Conservation (phyloP, 2,888 invertebrate species). For the Acanthopleura granulata region DNA sequence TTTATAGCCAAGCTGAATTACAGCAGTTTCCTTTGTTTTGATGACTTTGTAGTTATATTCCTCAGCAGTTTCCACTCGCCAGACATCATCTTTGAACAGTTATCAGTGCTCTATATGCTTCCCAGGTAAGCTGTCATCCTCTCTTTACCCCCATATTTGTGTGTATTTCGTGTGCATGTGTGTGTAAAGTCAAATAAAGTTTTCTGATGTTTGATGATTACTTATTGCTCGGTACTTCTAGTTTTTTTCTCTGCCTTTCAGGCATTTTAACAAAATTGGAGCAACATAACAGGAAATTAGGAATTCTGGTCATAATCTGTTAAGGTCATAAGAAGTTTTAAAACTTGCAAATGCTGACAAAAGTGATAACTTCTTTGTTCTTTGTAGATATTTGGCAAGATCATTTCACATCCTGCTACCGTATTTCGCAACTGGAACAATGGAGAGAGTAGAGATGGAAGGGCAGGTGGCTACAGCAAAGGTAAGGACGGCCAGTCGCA, state of each 20-base stretch:
- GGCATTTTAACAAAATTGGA: too few species aligned
- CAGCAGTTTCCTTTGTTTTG: neutral
- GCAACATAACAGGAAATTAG: too few species aligned
- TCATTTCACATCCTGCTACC: constrained; percentile 70
- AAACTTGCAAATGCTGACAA: neutral
- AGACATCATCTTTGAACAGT: constrained; percentile 69
- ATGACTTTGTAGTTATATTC: constrained; percentile 65
- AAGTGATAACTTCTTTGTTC: neutral
- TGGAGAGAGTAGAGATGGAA: constrained; percentile 70
- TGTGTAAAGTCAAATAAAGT: too few species aligned
- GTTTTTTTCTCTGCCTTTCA: too few species aligned
- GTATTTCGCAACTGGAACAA: constrained; percentile 70
- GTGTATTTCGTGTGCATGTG: too few species aligned
- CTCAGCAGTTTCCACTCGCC: constrained; percentile 69
- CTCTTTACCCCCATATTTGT: too few species aligned
- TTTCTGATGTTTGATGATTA: too few species aligned
- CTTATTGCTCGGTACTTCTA: too few species aligned
- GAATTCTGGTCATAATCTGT: too few species aligned
- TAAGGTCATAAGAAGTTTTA: neutral
- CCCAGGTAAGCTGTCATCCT: constrained; percentile 68
- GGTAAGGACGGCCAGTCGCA: constrained; percentile 51
- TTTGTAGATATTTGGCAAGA: constrained; percentile 65
- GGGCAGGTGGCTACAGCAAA: constrained; percentile 71
- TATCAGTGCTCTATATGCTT: constrained; percentile 68
- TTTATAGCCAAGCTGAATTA: too few species aligned